phyloP scores from a whole-genome alignment of 2,797 vertebrate species.

The Enteromius unitaeniatus region DNA sequence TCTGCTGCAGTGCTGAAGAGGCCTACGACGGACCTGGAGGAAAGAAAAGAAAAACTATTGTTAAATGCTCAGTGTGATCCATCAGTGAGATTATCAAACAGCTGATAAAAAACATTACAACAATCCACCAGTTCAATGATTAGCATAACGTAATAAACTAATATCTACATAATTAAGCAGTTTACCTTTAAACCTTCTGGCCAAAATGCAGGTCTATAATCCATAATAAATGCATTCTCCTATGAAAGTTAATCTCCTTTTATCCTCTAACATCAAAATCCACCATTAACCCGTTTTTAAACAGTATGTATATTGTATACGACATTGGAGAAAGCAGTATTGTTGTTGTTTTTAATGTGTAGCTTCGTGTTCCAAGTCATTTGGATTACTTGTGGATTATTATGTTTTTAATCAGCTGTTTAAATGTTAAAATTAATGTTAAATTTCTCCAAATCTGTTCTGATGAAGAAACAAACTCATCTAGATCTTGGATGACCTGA shows the following conservation, averaged over 20 bases:
- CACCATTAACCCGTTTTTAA: not conserved
- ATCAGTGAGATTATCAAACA: not conserved
- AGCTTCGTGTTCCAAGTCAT: too few species aligned
- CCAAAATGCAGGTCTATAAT: too few species aligned
- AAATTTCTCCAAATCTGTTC: not conserved
- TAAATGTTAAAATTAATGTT: not conserved
- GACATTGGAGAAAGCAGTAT: too few species aligned
- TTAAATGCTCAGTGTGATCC: not conserved
- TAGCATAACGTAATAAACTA: not conserved
- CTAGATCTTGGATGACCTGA: not conserved
- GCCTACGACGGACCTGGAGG: slow-evolving; percentile 66
- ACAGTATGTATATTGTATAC: too few species aligned
- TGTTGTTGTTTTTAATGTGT: too few species aligned
- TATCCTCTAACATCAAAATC: not conserved
- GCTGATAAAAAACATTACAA: not conserved
- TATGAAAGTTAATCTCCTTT: not conserved
- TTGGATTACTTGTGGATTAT: not conserved
- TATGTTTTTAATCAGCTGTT: not conserved
- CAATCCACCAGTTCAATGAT: not conserved
- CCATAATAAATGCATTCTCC: not conserved
- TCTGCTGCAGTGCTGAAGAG: slow-evolving; percentile 81
- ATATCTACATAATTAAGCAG: not conserved
- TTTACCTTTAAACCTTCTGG: not conserved
- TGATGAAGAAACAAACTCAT: not conserved
- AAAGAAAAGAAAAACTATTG: not conserved